Evolutionary conservation across 2,113 vertebrate genomes (phyloP).

Genomic region (Psophia crepitans): DNA sequence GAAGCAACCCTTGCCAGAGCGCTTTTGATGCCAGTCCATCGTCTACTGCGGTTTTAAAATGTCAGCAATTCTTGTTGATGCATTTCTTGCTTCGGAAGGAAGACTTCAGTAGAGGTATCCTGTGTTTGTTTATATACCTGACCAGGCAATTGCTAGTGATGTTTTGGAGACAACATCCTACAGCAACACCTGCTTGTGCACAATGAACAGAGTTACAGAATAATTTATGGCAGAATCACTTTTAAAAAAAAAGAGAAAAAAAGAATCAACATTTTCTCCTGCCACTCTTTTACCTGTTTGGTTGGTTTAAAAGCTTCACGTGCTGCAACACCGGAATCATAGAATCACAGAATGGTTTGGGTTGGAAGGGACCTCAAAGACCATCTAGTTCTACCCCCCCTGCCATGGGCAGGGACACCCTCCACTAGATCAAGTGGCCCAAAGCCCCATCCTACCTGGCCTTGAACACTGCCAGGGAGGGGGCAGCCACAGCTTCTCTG

Average conservation of each 20-base stretch:
- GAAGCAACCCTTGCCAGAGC: neutral
- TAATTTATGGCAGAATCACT: neutral
- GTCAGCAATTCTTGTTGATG: neutral
- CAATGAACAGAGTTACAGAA: neutral
- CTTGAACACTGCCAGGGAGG: too few relatives aligned
- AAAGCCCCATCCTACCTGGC: too few relatives aligned
- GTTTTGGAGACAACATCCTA: neutral
- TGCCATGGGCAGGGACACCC: too few relatives aligned
- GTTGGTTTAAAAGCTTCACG: neutral
- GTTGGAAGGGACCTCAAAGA: too few relatives aligned
- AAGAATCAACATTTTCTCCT: neutral
- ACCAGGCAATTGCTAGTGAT: neutral
- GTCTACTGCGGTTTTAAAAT: neutral
- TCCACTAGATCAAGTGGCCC: too few relatives aligned
- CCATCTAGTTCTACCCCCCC: too few relatives aligned
- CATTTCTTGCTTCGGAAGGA: neutral
- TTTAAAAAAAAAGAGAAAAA: neutral
- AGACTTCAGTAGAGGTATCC: neutral
- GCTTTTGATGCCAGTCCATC: neutral
- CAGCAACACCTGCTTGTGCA: neutral
- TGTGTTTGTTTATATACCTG: neutral
- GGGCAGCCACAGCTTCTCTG: too few relatives aligned
- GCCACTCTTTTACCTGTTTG: neutral
- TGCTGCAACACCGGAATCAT: accelerated
- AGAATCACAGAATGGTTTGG: too few relatives aligned